Conservation (phyloP, 2,888 invertebrate genomes). For the Choristoneura rosaceana region DNA sequence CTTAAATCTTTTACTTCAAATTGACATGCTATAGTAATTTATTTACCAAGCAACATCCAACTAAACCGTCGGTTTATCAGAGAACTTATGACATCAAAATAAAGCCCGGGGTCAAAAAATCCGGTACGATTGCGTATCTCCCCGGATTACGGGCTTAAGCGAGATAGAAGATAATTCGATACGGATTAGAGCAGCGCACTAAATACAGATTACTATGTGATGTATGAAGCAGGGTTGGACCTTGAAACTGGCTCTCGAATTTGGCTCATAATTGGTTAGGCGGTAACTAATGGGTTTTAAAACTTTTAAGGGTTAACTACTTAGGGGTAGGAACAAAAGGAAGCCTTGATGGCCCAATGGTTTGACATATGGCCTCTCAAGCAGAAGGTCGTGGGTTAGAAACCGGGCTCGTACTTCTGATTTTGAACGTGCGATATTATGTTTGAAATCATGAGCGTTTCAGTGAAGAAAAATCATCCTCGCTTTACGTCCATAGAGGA, state of each 20-base stretch:
- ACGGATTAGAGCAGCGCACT: conserved; percentile 21
- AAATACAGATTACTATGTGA: conserved; percentile 24
- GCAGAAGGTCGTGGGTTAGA: no score
- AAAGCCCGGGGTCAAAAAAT: conserved; percentile 16
- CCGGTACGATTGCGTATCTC: conserved; percentile 21
- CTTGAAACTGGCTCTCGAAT: background rate
- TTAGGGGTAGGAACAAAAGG: no score
- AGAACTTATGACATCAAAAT: conserved; percentile 16
- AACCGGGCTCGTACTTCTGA: no score
- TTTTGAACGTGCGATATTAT: no score
- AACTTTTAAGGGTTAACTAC: no score
- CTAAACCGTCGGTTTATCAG: background rate
- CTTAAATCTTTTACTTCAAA: no score
- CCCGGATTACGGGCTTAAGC: conserved; percentile 1
- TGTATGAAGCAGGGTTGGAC: conserved; percentile 2
- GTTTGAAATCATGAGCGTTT: no score
- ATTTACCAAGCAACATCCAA: background rate
- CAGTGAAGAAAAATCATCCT: no score
- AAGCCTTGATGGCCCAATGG: no score
- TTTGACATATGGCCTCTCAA: no score
- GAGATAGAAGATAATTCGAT: conserved; percentile 17
- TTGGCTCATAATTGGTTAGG: conserved; percentile 6
- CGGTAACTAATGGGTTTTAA: background rate
- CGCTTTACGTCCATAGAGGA: no score
- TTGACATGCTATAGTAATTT: no score